These are phyloP conservation scores for Pteronotus mesoamericanus DNA, from an alignment of 2,797 vertebrate species.

Conservation along the genomic window DNA sequence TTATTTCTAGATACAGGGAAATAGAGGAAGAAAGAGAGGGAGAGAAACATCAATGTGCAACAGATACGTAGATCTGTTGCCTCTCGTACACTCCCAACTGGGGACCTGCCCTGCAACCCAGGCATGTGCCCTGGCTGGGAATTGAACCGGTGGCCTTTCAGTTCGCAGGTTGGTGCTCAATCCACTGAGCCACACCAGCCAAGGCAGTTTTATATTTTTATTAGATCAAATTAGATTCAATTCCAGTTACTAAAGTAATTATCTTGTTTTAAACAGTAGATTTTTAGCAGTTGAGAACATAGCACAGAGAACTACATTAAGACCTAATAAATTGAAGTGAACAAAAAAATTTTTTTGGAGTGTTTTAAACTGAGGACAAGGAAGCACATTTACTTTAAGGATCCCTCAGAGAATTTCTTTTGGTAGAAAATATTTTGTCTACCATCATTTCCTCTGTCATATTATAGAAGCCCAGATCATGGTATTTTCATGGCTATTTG, in stretches of 20 bases:
- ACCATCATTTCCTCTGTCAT: not conserved
- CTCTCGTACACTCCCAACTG: no score
- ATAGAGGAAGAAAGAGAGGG: no score
- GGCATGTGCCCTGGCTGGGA: no score
- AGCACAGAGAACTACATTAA: not conserved
- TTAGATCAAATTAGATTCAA: not conserved
- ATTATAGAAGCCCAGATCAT: not conserved
- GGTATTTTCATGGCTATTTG: not conserved
- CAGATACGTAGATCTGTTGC: no score
- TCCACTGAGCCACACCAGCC: no score
- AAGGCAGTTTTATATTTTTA: not conserved
- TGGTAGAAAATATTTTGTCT: not conserved
- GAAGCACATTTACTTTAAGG: not conserved
- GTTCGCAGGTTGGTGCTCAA: no score
- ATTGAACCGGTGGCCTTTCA: no score
- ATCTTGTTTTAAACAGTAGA: not conserved
- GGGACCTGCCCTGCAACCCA: no score
- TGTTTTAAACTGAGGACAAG: not conserved
- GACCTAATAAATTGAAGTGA: not conserved
- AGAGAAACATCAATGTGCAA: no score
- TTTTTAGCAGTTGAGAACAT: not conserved
- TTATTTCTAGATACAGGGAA: no score
- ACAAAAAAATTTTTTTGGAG: not conserved
- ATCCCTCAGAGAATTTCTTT: not conserved
- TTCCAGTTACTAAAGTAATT: slow-evolving; percentile 8